Conservation (phyloP, 2,888 invertebrate species). For the Drosophila barbarae region DNA sequence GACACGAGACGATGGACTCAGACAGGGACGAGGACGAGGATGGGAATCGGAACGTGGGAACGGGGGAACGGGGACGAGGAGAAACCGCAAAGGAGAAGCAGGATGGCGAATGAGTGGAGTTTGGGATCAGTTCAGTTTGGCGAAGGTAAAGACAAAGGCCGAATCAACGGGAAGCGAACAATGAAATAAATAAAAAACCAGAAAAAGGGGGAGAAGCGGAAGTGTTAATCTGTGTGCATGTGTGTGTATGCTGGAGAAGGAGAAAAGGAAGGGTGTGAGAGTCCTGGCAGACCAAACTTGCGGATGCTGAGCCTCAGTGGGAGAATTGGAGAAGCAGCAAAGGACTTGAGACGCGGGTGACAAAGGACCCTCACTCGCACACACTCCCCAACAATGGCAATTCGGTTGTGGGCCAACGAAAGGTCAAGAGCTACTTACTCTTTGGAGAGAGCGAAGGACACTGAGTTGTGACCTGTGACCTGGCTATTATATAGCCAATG, state of each 20-base stretch:
- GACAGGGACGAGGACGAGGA: neutral
- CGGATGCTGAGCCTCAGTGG: constrained; percentile 1
- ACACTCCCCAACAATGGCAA: constrained; percentile 19
- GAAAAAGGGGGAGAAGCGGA: constrained; percentile 37
- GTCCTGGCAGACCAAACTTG: constrained; percentile 16
- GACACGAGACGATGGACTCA: constrained; percentile 10
- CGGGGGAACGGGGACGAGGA: neutral
- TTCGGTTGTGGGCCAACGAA: constrained; percentile 15
- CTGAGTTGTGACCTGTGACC: neutral
- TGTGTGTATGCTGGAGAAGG: neutral
- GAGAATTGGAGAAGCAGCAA: constrained; percentile 7
- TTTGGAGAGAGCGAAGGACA: neutral
- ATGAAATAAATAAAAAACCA: constrained; percentile 45
- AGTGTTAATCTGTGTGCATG: constrained; percentile 39
- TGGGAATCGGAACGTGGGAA: neutral
- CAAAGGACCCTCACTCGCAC: constrained; percentile 26
- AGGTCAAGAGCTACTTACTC: constrained; percentile 39
- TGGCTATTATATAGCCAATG: neutral
- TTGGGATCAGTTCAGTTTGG: constrained; percentile 3
- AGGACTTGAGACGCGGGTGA: constrained; percentile 38
- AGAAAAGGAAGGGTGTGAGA: neutral
- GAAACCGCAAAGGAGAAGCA: constrained; percentile 13
- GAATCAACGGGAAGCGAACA: constrained; percentile 33
- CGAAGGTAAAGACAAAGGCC: constrained; percentile 28
- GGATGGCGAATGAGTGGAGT: constrained; percentile 18